These are phyloP conservation scores for Valencia hispanica DNA, from an alignment of 2,797 vertebrate genomes.

Conservation along the genomic window DNA sequence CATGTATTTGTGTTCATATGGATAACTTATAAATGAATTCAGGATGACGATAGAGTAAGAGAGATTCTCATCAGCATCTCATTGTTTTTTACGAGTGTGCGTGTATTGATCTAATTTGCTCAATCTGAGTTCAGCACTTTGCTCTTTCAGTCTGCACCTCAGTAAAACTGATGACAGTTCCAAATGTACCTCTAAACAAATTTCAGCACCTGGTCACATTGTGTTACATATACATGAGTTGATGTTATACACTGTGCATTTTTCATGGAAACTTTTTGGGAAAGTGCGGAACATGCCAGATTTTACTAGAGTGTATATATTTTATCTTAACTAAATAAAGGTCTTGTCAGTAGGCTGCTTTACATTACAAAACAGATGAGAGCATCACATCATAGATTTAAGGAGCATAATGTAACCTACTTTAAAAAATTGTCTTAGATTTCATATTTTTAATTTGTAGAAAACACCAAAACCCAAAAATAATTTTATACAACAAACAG, in stretches of 20 bases:
- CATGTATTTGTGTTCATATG: conserved; percentile 38
- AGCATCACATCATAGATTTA: conserved; percentile 24
- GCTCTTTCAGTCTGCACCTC: conserved; percentile 17
- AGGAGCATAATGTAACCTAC: neutral
- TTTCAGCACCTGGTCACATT: conserved; percentile 36
- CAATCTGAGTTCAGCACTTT: conserved; percentile 10
- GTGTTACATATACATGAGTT: conserved; percentile 22
- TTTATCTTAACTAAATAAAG: conserved; percentile 28
- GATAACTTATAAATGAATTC: conserved; percentile 33
- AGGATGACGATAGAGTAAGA: conserved; percentile 30
- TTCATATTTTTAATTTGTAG: neutral
- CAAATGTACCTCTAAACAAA: conserved; percentile 35
- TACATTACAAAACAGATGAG: conserved; percentile 31
- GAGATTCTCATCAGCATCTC: conserved; percentile 42
- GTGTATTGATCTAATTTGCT: neutral
- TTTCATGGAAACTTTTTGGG: conserved; percentile 5
- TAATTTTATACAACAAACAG: no score
- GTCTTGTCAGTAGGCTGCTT: conserved; percentile 3
- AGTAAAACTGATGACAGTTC: conserved; percentile 31
- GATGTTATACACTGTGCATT: conserved; percentile 30
- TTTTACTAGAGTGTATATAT: conserved; percentile 16
- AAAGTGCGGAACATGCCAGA: conserved; percentile 8
- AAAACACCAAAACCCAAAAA: neutral
- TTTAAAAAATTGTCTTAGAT: neutral
- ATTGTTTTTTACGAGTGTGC: conserved; percentile 19